phyloP scores from a whole-genome alignment of 2,888 invertebrate species.

The Drosophila pegasa region DNA sequence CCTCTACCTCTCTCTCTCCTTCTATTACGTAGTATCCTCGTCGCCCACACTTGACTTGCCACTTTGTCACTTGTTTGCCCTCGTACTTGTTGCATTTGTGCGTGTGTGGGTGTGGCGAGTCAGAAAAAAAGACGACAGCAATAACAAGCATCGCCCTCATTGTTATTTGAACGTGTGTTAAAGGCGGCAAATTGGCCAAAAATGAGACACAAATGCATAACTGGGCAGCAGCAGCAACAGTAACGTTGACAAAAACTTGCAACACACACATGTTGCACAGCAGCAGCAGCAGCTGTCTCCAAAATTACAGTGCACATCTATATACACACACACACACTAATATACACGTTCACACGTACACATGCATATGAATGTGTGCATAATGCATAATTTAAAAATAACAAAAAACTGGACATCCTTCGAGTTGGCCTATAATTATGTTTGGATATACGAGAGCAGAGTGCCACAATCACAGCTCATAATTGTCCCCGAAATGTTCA shows the following conservation, averaged over 20 bases:
- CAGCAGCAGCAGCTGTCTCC: slow-evolving; percentile 28
- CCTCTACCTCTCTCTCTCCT: background rate
- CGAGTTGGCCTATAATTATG: slow-evolving; percentile 62
- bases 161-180: slow-evolving; percentile 63
- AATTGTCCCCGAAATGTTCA: slow-evolving; percentile 76
- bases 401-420: slow-evolving; percentile 57
- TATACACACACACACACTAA: background rate
- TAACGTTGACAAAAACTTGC: slow-evolving; percentile 41
- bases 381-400: slow-evolving; percentile 76
- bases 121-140: slow-evolving; percentile 25
- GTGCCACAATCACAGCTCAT: slow-evolving; percentile 71
- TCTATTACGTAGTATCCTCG: slow-evolving; percentile 1
- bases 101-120: slow-evolving; percentile 46
- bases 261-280: slow-evolving; percentile 53
- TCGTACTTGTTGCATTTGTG: slow-evolving; percentile 55
- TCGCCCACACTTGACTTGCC: background rate
- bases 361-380: slow-evolving; percentile 8
- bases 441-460: slow-evolving; percentile 23
- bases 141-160: slow-evolving; percentile 26
- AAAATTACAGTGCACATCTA: slow-evolving; percentile 50
- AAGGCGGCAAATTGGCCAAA: slow-evolving; percentile 1
- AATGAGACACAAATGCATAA: slow-evolving; percentile 24
- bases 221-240: slow-evolving; percentile 34
- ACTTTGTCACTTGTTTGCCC: slow-evolving; percentile 30
- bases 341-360: too few relatives aligned